phyloP scores from a whole-genome alignment of 2,888 invertebrate genomes.

The Ypsolopha sequella region DNA sequence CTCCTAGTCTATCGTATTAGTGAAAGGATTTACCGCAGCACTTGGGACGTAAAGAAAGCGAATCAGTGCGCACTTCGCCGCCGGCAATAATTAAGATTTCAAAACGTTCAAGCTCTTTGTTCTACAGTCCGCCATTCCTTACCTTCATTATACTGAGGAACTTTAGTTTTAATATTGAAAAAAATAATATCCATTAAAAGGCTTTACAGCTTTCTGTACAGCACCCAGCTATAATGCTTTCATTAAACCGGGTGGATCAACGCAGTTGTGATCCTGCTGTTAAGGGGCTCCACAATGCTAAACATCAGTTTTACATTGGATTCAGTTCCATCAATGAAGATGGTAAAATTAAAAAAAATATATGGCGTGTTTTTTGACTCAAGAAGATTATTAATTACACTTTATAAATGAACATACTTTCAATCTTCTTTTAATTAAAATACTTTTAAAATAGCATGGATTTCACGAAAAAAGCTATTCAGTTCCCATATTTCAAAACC shows the following conservation, averaged over 20 bases:
- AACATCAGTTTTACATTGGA: too few relatives aligned
- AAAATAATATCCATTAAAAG: neutral
- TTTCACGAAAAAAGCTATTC: too few relatives aligned
- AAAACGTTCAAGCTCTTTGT: constrained; percentile 42
- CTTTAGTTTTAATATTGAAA: neutral
- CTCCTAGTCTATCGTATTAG: too few relatives aligned
- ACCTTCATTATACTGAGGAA: neutral
- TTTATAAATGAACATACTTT: too few relatives aligned
- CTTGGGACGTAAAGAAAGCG: constrained; percentile 17
- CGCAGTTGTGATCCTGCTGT: neutral
- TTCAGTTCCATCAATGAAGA: too few relatives aligned
- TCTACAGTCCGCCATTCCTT: constrained; percentile 23
- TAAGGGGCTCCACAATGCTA: too few relatives aligned
- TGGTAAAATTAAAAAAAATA: too few relatives aligned
- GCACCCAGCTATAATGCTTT: neutral
- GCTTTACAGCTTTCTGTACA: neutral
- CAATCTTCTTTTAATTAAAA: too few relatives aligned
- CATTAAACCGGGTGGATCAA: constrained; percentile 6
- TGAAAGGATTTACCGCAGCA: constrained; percentile 22
- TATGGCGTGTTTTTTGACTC: too few relatives aligned
- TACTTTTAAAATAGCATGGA: too few relatives aligned
- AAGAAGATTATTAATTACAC: too few relatives aligned
- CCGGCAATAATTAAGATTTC: constrained; percentile 60
- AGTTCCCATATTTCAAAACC: too few relatives aligned
- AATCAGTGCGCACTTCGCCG: constrained; percentile 41